These are phyloP conservation scores for Noctua comes DNA, from an alignment of 2,888 invertebrate genomes.

Conservation along the genomic window DNA sequence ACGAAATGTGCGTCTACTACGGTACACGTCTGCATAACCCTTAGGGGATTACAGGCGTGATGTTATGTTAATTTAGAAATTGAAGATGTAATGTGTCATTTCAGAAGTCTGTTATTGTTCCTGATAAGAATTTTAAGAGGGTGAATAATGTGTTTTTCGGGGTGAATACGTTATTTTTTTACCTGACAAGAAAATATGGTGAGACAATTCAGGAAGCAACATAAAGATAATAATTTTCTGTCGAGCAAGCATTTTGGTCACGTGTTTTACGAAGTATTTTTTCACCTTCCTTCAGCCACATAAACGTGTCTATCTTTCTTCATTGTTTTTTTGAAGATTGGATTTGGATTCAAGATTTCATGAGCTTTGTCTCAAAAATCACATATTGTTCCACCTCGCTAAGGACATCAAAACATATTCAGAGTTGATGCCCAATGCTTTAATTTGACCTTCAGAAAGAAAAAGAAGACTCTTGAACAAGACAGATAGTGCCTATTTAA, in stretches of 20 bases:
- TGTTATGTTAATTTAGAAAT: not conserved
- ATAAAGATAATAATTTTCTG: slow-evolving; percentile 2
- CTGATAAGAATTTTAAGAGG: slow-evolving; percentile 25
- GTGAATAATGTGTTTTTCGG: not conserved
- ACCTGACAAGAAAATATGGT: slow-evolving; percentile 22
- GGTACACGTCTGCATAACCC: not conserved
- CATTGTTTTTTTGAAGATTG: not conserved
- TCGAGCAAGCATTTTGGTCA: not conserved
- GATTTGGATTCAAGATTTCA: not conserved
- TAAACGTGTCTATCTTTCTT: not conserved
- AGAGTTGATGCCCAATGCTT: not conserved
- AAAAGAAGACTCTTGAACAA: not conserved
- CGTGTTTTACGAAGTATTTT: not conserved
- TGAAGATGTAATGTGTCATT: slow-evolving; percentile 10
- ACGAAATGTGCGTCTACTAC: not conserved
- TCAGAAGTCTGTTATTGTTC: slow-evolving; percentile 1
- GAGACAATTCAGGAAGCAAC: slow-evolving; percentile 5
- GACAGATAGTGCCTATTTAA: not conserved
- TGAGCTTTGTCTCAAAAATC: not conserved
- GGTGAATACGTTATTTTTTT: slow-evolving; percentile 7
- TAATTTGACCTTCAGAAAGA: not conserved
- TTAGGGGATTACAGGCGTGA: not conserved
- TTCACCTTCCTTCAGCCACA: not conserved
- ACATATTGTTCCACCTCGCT: not conserved
- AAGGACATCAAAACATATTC: not conserved